These are phyloP conservation scores for Neogale vison DNA, from an alignment of 2,113 vertebrate species.

Conservation along the genomic window DNA sequence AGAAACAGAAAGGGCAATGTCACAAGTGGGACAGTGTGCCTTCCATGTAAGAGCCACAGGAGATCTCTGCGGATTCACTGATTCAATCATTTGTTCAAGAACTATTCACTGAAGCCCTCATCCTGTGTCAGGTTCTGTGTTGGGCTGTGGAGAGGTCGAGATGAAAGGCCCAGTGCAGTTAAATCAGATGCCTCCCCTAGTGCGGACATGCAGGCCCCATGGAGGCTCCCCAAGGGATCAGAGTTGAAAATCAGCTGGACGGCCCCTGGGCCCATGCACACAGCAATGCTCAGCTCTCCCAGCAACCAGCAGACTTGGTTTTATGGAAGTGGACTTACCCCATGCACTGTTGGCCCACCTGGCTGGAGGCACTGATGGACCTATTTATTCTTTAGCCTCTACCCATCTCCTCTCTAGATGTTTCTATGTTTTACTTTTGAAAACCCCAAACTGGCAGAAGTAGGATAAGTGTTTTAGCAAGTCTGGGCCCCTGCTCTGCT, in stretches of 20 bases:
- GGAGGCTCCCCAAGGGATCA: neutral
- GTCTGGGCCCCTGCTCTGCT: neutral
- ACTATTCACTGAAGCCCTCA: neutral
- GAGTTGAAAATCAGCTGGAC: neutral
- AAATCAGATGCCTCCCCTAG: neutral
- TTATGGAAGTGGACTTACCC: neutral
- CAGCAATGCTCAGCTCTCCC: neutral
- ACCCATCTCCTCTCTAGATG: neutral
- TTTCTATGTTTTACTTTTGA: slow-evolving; percentile 22
- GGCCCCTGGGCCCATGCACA: neutral
- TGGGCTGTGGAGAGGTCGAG: neutral
- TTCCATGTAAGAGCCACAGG: neutral
- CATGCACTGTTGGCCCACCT: neutral
- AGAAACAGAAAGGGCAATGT: neutral
- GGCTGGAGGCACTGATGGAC: neutral
- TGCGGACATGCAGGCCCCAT: neutral
- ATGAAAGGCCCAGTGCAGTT: neutral
- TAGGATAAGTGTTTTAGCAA: neutral
- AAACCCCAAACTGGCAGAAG: slow-evolving; percentile 1
- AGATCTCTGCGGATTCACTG: neutral
- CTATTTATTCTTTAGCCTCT: neutral
- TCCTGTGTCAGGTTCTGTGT: neutral
- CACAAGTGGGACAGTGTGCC: neutral
- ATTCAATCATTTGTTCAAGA: neutral
- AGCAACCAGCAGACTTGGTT: neutral